These are phyloP conservation scores for Ochropacha duplaris DNA, from an alignment of 2,888 invertebrate species.

Conservation along the genomic window DNA sequence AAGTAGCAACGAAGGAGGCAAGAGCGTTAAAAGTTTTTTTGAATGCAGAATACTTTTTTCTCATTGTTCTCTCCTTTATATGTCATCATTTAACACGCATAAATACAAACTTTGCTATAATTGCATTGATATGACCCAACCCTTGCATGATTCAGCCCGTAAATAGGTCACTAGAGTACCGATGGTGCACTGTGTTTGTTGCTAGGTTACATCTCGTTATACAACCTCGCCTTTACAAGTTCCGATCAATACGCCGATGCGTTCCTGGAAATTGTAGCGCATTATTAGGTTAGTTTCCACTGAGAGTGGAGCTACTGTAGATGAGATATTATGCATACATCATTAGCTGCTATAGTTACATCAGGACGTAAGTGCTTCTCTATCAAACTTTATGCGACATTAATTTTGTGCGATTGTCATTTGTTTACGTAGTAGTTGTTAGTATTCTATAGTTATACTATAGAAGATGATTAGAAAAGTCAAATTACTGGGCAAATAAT, in stretches of 20 bases:
- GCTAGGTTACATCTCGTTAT: background rate
- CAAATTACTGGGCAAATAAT: no score
- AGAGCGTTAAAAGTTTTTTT: no score
- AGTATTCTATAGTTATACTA: no score
- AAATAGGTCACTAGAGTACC: constrained; percentile 4
- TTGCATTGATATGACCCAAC: background rate
- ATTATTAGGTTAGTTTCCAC: background rate
- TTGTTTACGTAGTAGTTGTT: no score
- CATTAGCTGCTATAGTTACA: no score
- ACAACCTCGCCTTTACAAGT: background rate
- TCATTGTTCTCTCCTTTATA: no score
- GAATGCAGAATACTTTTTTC: no score
- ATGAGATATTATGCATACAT: background rate
- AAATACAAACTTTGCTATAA: background rate
- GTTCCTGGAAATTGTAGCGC: constrained; percentile 1
- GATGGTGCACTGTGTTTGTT: background rate
- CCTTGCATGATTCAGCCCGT: constrained; percentile 4
- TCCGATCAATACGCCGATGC: background rate
- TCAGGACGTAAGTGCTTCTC: no score
- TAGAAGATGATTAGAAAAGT: no score
- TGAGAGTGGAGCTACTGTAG: background rate
- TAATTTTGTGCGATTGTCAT: no score
- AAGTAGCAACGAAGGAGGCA: no score
- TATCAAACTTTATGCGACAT: no score
- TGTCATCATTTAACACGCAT: background rate